Percentiles rank a stretch among this genome's conserved stretches.
Conservation (phyloP, 2,888 invertebrate genomes). For the Osmoderma eremita region DNA sequence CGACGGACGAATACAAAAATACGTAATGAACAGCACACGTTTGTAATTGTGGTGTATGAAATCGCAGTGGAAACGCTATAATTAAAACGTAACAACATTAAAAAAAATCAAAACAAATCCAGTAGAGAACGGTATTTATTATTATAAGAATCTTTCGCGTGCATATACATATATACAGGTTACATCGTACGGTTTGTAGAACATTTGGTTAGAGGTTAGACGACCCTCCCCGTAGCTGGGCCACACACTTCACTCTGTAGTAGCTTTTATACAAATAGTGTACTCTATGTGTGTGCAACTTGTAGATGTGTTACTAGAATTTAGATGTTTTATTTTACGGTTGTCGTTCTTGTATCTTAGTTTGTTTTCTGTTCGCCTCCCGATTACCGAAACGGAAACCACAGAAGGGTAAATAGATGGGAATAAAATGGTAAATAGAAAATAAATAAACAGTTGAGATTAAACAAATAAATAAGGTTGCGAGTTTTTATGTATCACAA, state of each 20-base stretch:
- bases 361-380: constrained; percentile 11
- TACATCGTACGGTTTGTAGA: constrained; percentile 16
- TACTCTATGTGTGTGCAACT: constrained; percentile 37
- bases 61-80: constrained; percentile 12
- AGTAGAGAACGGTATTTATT: constrained; percentile 13
- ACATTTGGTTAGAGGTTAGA: constrained; percentile 37
- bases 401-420: background rate
- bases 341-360: constrained; percentile 22
- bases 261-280: constrained; percentile 32
- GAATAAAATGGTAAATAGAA: constrained; percentile 19
- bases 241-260: constrained; percentile 29
- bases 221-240: constrained; percentile 32
- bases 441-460: background rate
- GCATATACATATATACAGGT: constrained; percentile 6
- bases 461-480: too few relatives aligned
- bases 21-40: constrained; percentile 4
- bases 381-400: constrained; percentile 2
- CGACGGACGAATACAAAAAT: background rate
- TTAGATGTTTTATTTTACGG: constrained; percentile 23
- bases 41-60: constrained; percentile 34
- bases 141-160: constrained; percentile 3
- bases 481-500: background rate
- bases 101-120: constrained; percentile 15
- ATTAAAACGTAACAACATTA: constrained; percentile 6
- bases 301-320: constrained; percentile 38